These are phyloP conservation scores for Micromesistius poutassou DNA, from an alignment of 2,797 vertebrate genomes.

Conservation along the genomic window DNA sequence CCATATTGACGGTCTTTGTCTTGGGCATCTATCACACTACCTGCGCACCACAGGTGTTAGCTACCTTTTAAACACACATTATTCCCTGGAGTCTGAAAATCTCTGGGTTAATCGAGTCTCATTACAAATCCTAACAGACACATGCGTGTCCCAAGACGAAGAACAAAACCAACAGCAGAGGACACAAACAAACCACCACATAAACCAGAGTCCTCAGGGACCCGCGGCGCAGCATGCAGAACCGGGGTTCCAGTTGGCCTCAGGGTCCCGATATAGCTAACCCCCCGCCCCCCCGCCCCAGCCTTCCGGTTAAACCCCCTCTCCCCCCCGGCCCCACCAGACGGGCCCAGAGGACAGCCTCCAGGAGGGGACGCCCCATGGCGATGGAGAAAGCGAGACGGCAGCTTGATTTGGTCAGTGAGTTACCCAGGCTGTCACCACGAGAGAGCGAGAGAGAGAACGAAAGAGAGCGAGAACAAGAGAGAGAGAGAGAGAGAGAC, in stretches of 20 bases:
- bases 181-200: slow-evolving; percentile 35
- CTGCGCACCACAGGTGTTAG: neutral
- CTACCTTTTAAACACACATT: too few relatives aligned
- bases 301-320: slow-evolving; percentile 57
- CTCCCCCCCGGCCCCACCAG: slow-evolving; percentile 31
- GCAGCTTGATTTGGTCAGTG: slow-evolving; percentile 50
- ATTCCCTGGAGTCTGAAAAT: neutral
- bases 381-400: slow-evolving; percentile 31
- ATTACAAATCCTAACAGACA: slow-evolving; percentile 18
- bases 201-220: slow-evolving; percentile 45
- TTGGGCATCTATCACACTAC: neutral
- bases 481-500: neutral
- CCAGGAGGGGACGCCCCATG: slow-evolving; percentile 36
- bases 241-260: slow-evolving; percentile 43
- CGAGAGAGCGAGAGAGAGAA: neutral
- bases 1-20: neutral
- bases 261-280: slow-evolving; percentile 32
- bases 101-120: neutral
- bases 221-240: slow-evolving; percentile 54
- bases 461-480: neutral
- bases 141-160: neutral
- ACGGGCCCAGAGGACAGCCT: slow-evolving; percentile 53
- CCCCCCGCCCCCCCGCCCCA: slow-evolving; percentile 50
- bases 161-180: neutral
- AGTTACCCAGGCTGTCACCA: slow-evolving; percentile 21